These are phyloP conservation scores for Erpetoichthys calabaricus DNA, from an alignment of 2,797 vertebrate genomes.

Conservation along the genomic window DNA sequence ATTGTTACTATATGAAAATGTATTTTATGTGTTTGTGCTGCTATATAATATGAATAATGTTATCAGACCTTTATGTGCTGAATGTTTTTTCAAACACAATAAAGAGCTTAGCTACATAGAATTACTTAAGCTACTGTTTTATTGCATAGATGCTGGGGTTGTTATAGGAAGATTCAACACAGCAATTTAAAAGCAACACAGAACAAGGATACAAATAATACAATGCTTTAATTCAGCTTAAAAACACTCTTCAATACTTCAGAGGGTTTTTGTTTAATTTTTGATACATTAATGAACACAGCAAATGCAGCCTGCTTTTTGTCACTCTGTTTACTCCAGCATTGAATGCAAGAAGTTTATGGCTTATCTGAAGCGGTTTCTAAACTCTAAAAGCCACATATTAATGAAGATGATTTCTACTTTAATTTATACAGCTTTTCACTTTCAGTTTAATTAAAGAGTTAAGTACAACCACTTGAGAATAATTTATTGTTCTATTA, in stretches of 20 bases:
- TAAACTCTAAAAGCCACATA: background rate
- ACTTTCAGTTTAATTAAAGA: background rate
- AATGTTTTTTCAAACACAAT: slow-evolving; percentile 19
- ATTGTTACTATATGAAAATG: background rate
- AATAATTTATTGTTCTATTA: background rate
- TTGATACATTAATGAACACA: too few relatives aligned
- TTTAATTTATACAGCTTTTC: background rate
- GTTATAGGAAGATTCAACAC: too few relatives aligned
- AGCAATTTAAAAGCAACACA: too few relatives aligned
- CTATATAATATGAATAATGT: slow-evolving; percentile 33
- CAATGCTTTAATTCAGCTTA: too few relatives aligned
- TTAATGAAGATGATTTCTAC: background rate
- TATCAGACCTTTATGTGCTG: slow-evolving; percentile 26
- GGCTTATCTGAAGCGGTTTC: too few relatives aligned
- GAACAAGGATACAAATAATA: too few relatives aligned
- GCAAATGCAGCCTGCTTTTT: too few relatives aligned
- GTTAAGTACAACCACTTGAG: background rate
- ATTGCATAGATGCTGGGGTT: background rate
- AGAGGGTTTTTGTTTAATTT: too few relatives aligned
- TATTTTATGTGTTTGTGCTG: background rate
- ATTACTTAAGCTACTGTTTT: background rate
- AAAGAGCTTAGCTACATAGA: slow-evolving; percentile 14
- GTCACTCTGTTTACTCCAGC: too few relatives aligned
- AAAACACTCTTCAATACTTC: too few relatives aligned
- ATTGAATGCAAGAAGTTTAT: too few relatives aligned